Conservation (phyloP, 2,797 vertebrate species). For the Gambusia yucatana region DNA sequence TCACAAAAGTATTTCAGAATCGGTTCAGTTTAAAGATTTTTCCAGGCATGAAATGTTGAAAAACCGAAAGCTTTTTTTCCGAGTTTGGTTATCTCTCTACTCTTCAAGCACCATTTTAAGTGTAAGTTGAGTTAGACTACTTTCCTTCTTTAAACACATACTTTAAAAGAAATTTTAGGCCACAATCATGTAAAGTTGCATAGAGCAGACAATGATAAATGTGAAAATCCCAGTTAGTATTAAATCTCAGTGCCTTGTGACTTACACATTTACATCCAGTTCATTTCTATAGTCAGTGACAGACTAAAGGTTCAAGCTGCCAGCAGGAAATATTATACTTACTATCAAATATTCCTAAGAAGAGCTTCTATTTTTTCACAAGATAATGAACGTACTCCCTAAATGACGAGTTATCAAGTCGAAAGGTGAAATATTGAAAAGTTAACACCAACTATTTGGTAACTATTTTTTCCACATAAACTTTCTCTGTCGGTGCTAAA, state of each 20-base stretch:
- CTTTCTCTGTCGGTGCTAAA: not conserved
- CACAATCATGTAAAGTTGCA: not conserved
- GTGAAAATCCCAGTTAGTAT: not conserved
- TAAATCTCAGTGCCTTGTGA: not conserved
- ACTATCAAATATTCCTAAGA: not conserved
- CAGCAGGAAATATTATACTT: not conserved
- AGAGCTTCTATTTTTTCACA: not conserved
- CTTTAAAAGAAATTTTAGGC: not conserved
- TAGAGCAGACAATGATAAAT: not conserved
- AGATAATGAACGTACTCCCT: not conserved
- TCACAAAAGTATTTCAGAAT: not conserved
- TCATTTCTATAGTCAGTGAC: not conserved
- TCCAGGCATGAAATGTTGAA: not conserved
- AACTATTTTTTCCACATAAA: too few relatives aligned
- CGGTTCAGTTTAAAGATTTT: not conserved
- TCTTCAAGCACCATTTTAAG: not conserved
- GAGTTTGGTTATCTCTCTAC: not conserved
- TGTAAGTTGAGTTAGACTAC: not conserved
- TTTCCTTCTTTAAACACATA: not conserved
- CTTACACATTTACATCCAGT: not conserved
- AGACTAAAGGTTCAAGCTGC: not conserved
- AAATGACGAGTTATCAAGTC: not conserved
- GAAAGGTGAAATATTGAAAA: not conserved
- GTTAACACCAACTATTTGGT: too few relatives aligned
- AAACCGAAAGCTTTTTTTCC: not conserved